Base-by-base conservation (phyloP, 2,888 invertebrate species). In the Metellina segmentata region DNA sequence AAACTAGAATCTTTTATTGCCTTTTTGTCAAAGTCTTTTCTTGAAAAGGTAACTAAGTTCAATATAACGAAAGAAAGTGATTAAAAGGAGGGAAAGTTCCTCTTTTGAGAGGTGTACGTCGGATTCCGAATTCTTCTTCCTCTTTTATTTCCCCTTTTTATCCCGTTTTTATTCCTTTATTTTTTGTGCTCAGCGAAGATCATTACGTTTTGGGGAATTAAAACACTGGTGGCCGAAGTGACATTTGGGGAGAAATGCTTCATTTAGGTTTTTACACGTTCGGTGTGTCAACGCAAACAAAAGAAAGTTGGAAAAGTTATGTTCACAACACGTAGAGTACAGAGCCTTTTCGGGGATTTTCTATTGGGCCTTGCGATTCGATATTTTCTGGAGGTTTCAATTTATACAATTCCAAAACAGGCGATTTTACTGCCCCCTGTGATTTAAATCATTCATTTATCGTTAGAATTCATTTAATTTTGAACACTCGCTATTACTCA, bases 11-110 rank as follows among this genome's bases (percentile, higher is more conserved):
- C 91, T 90, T 91, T 91, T 91, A 91, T 91, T 91, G 87, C 91
- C 91, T 91, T 91, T 91, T 91, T 91, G 91, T 91, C 91, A 91
- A 83, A 91, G 83, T 82, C 87, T 72, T 91, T 91, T 91, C 87
- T 87, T 91, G 91, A 91, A 91, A 91, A 91, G 91, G 91, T 91
- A 91, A 91, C 91, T 91, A 91, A 91, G 91, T 91, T 87, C 91
- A 91, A 91, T 91, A 87, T 87, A 91, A 91, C 78, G 72, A 71
- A 91, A 91, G 82, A 91, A 91, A 87, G 91, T 91, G 91, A 91
- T 91, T 91, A 91, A 91, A 91, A 91, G 72, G 75, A 72, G 81
- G 74, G 87, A 91, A 85, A 87, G 83, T 87, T 87, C 91, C 87
- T 78, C 87, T 91, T 91, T 91, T 83, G 53, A 91, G 87, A 91